Evolutionary conservation across 2,888 invertebrate species (phyloP).

Genomic region (Phytoseiulus persimilis): DNA sequence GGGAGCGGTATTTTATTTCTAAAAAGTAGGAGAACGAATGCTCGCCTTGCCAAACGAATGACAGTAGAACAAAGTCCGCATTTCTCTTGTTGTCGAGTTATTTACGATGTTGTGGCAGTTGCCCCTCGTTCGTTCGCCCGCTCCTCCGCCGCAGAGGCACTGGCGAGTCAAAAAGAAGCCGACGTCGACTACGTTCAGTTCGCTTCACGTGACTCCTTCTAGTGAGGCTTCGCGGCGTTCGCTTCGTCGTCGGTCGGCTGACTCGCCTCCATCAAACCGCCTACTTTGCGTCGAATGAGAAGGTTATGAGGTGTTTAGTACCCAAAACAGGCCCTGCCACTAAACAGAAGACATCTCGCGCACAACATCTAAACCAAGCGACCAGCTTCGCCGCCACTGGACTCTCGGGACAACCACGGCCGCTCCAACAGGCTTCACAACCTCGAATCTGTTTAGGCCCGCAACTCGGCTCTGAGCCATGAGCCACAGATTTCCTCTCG

Average conservation of each 20-base stretch:
- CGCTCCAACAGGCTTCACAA: too few species aligned
- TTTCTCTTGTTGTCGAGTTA: not conserved
- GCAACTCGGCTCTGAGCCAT: too few species aligned
- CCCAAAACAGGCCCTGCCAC: not conserved
- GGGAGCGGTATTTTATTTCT: not conserved
- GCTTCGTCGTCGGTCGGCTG: not conserved
- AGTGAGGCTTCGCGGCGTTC: not conserved
- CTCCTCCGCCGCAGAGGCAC: not conserved
- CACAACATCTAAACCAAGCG: not conserved
- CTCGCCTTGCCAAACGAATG: not conserved
- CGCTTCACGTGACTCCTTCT: not conserved
- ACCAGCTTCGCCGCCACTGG: not conserved
- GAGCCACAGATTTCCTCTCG: too few species aligned
- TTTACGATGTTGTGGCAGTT: not conserved
- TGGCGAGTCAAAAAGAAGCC: not conserved
- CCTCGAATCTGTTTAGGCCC: too few species aligned
- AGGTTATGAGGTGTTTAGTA: not conserved
- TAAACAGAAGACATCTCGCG: not conserved
- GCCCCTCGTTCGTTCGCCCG: not conserved
- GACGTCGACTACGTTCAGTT: not conserved
- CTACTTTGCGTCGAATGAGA: not conserved
- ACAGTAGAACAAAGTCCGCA: not conserved
- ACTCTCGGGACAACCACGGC: not conserved
- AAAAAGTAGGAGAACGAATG: not conserved
- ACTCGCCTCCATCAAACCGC: not conserved